Evolutionary conservation across 1,140 invertebrate species (phyloP), one percentile per base, ranked within the genome.

Genomic region (Drosophila bocki): DNA sequence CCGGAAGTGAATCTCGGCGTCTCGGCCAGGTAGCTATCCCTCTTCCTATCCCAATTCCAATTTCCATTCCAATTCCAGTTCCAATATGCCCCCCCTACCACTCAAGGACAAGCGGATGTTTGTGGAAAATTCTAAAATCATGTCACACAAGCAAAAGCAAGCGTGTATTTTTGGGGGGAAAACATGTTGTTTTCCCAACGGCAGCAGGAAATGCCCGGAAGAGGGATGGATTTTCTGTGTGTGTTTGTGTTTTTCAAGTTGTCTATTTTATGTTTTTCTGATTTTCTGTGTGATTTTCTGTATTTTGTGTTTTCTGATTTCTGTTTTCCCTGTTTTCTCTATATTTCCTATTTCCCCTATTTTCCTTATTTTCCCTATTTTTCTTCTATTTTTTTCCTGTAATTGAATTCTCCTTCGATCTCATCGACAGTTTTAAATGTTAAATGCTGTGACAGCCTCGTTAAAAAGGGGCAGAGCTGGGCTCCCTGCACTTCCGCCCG

Each of bases 91-190:
- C 19, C 37, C n/a, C 22, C 17, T 39, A 11, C 50, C 45, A 15
- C 61, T 90, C 84, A 87, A 87, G 84, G 85, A 90, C 84, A 88
- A 84, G 84, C 84, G 84, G 84, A 88, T 90, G 85, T 83, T 83
- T 79, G 78, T 69, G 17, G 64, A 64, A 68, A 68, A 68, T 76
- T 87, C 59, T 45, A 29, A 84, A 88, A 87, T 88, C 81, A 84
- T 87, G 84, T 87, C 85, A 88, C 83, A 87, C 58, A 53, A 58
- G 32, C 8, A 22, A 35, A 50, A 53, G 32, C 8, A 22, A 35
- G 33, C 35, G 37, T 12, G 48, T 22, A 11, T 47, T 50, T 33
- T 29, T 42, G n/a, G 29, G 59, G 45, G 29, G 29, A 82, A 83
- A 72, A 87, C 62, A 77, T 77, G 67, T 72, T 72, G 53, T 72